Percentiles rank a stretch among this genome's conserved stretches.
phyloP scores from a whole-genome alignment of 2,113 vertebrate genomes.

The Rhineura floridana region DNA sequence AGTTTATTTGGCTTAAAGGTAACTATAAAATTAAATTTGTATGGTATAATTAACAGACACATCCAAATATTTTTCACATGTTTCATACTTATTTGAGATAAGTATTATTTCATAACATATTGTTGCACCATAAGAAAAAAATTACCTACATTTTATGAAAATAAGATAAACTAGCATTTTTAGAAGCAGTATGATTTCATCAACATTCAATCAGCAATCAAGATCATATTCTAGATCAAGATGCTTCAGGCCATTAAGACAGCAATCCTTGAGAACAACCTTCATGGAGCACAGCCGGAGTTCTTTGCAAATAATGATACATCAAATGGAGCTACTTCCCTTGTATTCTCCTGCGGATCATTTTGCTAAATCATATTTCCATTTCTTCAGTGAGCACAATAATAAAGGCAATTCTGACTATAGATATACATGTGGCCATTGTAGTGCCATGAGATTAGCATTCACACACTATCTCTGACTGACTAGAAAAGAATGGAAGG shows the following conservation, averaged over 20 bases:
- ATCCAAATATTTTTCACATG: too few relatives aligned
- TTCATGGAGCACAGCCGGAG: neutral
- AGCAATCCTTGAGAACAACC: neutral
- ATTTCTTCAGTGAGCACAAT: neutral
- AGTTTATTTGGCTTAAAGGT: slow-evolving; percentile 47
- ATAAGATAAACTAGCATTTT: neutral
- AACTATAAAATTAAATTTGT: slow-evolving; percentile 39
- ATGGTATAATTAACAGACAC: slow-evolving; percentile 39
- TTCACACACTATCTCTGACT: too few relatives aligned
- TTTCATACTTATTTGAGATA: neutral
- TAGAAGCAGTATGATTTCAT: neutral
- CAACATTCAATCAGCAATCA: neutral
- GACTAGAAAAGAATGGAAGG: too few relatives aligned
- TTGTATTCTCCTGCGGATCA: neutral
- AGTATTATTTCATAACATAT: neutral
- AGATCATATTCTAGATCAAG: neutral
- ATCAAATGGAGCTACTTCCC: neutral
- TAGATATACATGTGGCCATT: too few relatives aligned
- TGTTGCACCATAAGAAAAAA: neutral
- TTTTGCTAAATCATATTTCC: neutral
- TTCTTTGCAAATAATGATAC: neutral
- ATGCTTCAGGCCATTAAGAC: neutral
- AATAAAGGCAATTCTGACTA: too few relatives aligned
- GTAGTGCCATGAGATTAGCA: too few relatives aligned
- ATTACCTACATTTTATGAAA: neutral